Evolutionary conservation across 2,113 vertebrate genomes (phyloP).

Genomic region (Pterocles orientalis): DNA sequence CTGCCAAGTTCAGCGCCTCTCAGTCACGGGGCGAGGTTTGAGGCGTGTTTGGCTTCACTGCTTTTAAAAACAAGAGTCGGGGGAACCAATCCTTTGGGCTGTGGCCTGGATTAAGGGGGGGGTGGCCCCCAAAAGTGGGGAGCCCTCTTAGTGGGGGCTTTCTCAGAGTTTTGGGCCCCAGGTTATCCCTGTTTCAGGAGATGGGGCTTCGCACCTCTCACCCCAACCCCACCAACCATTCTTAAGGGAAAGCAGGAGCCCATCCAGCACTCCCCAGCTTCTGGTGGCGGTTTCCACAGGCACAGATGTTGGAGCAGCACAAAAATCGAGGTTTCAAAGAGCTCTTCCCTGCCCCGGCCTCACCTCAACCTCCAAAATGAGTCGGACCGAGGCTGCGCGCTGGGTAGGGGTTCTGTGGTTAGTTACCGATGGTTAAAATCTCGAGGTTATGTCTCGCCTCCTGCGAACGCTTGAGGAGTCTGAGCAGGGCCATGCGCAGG

Average conservation of each 20-base stretch:
- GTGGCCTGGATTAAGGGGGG: too few species aligned
- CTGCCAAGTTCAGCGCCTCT: background rate
- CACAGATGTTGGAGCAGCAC: background rate
- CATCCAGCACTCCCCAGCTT: background rate
- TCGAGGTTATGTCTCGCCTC: rapidly evolving
- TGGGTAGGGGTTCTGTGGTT: rapidly evolving
- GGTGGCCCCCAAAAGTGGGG: background rate
- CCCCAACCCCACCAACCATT: background rate
- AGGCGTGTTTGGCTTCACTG: background rate
- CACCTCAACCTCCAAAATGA: background rate
- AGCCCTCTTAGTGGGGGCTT: background rate
- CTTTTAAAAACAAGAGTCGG: background rate
- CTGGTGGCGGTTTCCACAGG: background rate
- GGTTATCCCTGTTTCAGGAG: rapidly evolving
- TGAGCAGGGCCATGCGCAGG: rapidly evolving
- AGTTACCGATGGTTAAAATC: rapidly evolving
- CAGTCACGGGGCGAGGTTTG: background rate
- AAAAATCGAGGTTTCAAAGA: background rate
- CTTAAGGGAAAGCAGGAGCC: background rate
- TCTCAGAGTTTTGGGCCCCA: background rate
- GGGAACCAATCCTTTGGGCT: too few species aligned
- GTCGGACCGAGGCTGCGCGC: background rate
- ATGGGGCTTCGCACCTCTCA: background rate
- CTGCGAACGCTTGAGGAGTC: background rate
- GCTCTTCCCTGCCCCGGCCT: background rate